Base-by-base conservation (phyloP, 2,888 invertebrate genomes). In the Drepana falcataria region DNA sequence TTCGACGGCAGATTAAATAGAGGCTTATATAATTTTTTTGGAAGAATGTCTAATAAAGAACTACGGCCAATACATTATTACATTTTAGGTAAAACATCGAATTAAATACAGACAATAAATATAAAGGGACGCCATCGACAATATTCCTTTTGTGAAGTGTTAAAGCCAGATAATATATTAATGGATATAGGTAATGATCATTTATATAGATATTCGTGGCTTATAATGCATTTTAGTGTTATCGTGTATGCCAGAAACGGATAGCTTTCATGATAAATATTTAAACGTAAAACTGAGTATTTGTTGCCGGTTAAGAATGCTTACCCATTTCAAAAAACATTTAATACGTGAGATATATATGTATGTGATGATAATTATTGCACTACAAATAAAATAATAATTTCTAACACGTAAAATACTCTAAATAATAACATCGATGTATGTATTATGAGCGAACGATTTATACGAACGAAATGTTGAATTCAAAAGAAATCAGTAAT, bases 341-440 rank as follows among this genome's bases (percentile, higher is more conserved):
- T 21, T 1, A 21, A 21, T 21, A 21, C 21, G 21, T 21, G 21
- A 1, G 21, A 21, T 21, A 21, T 21, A 40, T 49, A 49, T 40
- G 48, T 52, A 58, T 70, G 71, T 76, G 69, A 74, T 74, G 72
- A 49, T 47, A 53, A 41, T 51, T 59, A 55, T 58, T 69, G 73
- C 35, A 53, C 9, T 55, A 37, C 48, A 63, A 75, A 77, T 75
- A 75, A 76, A 73, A 63, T 63, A 56, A 47, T 35, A 61, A 62
- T 52, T 66, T 21, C n/a, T n/a, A n/a, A 71, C 68, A 60, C 69
- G 59, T 35, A 61, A 55, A 60, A 55, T 66, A 65, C 64, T 63
- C 68, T 66, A 58, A 70, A 64, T 55, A 70, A 71, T 71, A 76
- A 81, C 64, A 79, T 87, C 87, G 87, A 84, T 88, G 87, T 85